Evolutionary conservation across 2,797 vertebrate species (phyloP), one percentile per base, ranked within the genome.

Genomic region (Hypotaenidia philippensis): DNA sequence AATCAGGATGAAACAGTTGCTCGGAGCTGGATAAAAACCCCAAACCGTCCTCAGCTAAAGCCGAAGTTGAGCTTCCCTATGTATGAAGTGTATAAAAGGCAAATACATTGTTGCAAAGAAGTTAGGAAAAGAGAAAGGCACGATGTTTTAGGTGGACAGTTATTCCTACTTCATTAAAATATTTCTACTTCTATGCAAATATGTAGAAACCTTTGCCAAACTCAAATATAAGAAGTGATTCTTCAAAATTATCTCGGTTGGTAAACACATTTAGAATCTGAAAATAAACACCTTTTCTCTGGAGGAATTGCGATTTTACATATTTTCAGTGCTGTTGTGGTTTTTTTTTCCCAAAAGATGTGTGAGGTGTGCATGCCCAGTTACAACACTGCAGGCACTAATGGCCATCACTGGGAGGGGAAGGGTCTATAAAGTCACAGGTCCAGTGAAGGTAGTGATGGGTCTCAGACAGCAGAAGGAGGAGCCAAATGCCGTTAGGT

Each of bases 291-390:
- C 44, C 52, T 79, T 69, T 78, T 61, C 55, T 75, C 25, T 3
- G 2, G 55, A 78, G 27, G 21, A 13, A n/a, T 32, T 16, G 27
- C 9, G n/a, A 36, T 76, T 94, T 88, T 18, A 44, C 16, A 9
- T 68, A 55, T 76, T 85, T 90, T 65, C 18, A 23, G 44, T 22
- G 45, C 45, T 47, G 49, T 50, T 31, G 25, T 36, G 14, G 5
- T 0, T 0, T 20, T 55, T 70, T 72, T 66, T 32, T 1, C 4
- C 29, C 1, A 10, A 23, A 81, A 69, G 41, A 11, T 21, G 15
- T 32, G 32, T 44, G 26, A 25, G 18, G 14, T 6, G 3, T 55
- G 13, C 49, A 40, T 16, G 50, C 32, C 23, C 19, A 74, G 31
- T n/a, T 69, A 21, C 17, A 44, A 19, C 72, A 70, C 65, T 90